Conservation (phyloP, 2,888 invertebrate species). For the Gastrophysa polygoni region DNA sequence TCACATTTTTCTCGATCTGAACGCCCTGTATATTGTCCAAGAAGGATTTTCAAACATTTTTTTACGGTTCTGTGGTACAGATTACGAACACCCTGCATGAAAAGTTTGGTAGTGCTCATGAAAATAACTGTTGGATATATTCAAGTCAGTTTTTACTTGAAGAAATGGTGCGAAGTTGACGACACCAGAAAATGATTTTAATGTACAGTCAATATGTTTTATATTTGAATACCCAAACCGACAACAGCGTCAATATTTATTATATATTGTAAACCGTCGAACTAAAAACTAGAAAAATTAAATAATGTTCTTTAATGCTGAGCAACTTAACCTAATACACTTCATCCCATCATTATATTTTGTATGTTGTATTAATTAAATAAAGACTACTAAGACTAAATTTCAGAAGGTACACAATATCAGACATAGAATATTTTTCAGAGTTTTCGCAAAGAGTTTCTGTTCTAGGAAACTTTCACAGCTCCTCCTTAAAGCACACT, state of each 20-base stretch:
- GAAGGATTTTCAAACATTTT: no score
- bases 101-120: no score
- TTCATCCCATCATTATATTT: conserved; percentile 41
- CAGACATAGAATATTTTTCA: conserved; percentile 54
- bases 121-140: no score
- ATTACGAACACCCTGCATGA: no score
- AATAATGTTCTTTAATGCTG: conserved; percentile 49
- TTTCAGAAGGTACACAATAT: conserved; percentile 58
- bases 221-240: not conserved
- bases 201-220: not conserved
- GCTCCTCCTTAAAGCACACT: conserved; percentile 51
- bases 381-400: conserved; percentile 53
- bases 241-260: not conserved
- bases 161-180: no score
- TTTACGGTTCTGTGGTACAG: no score
- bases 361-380: conserved; percentile 48
- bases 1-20: no score
- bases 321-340: conserved; percentile 49
- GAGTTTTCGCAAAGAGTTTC: conserved; percentile 28
- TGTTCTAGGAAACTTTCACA: conserved; percentile 31
- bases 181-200: no score
- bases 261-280: not conserved
- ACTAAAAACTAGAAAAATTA: conserved; percentile 1
- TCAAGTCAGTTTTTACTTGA: no score
- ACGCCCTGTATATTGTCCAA: no score